These are phyloP conservation scores for Allolobophora icterica DNA, from an alignment of 2,888 invertebrate genomes.

Conservation along the genomic window DNA sequence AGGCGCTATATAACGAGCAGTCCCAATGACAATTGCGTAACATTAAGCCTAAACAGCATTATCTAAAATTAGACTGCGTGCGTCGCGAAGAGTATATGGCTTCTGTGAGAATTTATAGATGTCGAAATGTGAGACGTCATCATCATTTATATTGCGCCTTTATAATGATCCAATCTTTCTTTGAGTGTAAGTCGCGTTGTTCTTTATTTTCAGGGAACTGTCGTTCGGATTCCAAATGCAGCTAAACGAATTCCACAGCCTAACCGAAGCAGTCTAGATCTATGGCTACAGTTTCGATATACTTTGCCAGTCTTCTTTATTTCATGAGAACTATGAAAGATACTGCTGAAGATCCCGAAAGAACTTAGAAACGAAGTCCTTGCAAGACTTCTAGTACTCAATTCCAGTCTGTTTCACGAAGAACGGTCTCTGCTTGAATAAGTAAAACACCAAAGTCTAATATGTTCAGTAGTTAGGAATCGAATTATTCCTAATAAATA, in stretches of 20 bases:
- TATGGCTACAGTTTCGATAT: background rate
- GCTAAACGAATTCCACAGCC: background rate
- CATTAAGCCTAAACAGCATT: no score
- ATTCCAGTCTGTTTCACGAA: background rate
- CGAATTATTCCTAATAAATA: background rate
- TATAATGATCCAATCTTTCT: no score
- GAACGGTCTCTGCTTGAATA: background rate
- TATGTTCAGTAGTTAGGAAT: background rate
- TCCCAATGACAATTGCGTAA: no score
- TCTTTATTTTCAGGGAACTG: background rate
- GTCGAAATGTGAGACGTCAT: background rate
- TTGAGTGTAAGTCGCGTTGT: background rate
- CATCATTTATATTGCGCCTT: no score
- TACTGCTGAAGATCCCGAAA: background rate
- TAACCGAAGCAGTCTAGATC: background rate
- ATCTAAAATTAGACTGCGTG: no score
- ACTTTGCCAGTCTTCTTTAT: background rate
- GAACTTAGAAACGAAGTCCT: background rate
- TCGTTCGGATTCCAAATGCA: background rate
- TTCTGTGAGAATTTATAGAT: background rate
- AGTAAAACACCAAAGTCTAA: background rate
- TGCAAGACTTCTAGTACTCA: conserved; percentile 7
- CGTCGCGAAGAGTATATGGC: background rate
- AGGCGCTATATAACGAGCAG: no score
- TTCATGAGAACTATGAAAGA: background rate